Conservation (phyloP, 2,797 vertebrate genomes). For the Pampus argenteus region DNA sequence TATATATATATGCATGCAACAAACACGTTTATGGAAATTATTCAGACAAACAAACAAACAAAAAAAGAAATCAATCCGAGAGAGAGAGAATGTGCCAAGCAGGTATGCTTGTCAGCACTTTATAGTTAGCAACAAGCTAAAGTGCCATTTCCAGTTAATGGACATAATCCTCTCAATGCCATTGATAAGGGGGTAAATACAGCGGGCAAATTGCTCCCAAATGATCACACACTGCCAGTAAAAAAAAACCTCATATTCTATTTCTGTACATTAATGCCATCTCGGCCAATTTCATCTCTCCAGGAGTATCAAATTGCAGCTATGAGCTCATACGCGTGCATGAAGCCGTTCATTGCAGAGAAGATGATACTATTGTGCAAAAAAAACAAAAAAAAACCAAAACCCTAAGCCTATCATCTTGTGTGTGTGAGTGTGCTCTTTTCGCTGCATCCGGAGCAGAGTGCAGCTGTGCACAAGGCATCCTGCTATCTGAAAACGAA, state of each 20-base stretch:
- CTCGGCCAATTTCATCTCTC: slow-evolving; percentile 59
- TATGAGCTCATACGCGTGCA: slow-evolving; percentile 70
- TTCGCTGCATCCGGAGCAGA: slow-evolving; percentile 85
- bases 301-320: slow-evolving; percentile 73
- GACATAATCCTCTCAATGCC: slow-evolving; percentile 26
- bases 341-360: slow-evolving; percentile 52
- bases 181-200: slow-evolving; percentile 51
- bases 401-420: slow-evolving; percentile 12
- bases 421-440: slow-evolving; percentile 34
- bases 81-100: slow-evolving; percentile 9
- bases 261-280: slow-evolving; percentile 74
- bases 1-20: background rate
- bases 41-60: background rate
- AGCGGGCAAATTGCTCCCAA: slow-evolving; percentile 47
- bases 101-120: slow-evolving; percentile 5
- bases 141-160: slow-evolving; percentile 27
- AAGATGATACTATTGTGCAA: slow-evolving; percentile 59
- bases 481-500: slow-evolving; percentile 75
- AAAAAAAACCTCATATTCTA: slow-evolving; percentile 74
- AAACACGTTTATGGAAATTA: background rate
- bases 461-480: slow-evolving; percentile 84
- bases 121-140: slow-evolving; percentile 40
- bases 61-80: background rate
- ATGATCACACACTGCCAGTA: slow-evolving; percentile 72
- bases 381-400: background rate